Base-by-base conservation (phyloP, 1,140 invertebrate genomes). In the Neodiprion fabricii region DNA sequence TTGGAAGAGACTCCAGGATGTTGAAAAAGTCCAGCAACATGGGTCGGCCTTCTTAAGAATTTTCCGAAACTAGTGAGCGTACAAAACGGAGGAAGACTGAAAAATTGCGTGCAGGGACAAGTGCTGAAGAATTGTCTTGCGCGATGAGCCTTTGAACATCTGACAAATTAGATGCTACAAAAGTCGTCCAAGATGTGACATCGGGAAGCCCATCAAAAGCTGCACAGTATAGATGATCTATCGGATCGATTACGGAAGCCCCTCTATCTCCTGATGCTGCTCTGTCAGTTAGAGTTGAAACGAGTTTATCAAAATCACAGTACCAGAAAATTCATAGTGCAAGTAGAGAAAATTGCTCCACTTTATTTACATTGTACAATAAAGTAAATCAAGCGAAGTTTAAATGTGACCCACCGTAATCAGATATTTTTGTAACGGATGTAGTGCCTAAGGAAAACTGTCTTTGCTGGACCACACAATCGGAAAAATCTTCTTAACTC, bases 381-480 rank as follows among this genome's bases (percentile, higher is more conserved):
- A 69, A 68, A 10, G 49, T 74, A 0, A 69, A 50, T 21, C 67
- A 74, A 70, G 67, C 48, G 40, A 21, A 28, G 23, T 48, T 9
- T 49, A 48, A 74, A 69, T 61, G 47, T 49, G 50, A 74, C 67
- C 73, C 21, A 50, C n/a, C 5, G 17, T 70, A 23, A 74, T 23
- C 11, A 75, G 48, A 65, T 21, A 48, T 76, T 74, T 66, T 10
- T 73, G 48, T 77, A 48, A 80, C 71, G 40, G 75, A 69, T 73
- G 48, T 48, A 67, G 48, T 71, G 78, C 72, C 68, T 73, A 80
- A 78, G 74, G 77, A 50, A 67, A 73, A 21, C 67, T 79, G 68
- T 78, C 74, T 23, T 53, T 80, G 12, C 73, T 79, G 47, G 66
- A 80, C 61, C 77, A 81, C 61, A 81, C 77, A 53, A 7, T 71